Percentiles rank a stretch among this genome's conserved stretches.
These are phyloP conservation scores for Streptopelia turtur DNA, from an alignment of 2,797 vertebrate genomes.

Conservation along the genomic window DNA sequence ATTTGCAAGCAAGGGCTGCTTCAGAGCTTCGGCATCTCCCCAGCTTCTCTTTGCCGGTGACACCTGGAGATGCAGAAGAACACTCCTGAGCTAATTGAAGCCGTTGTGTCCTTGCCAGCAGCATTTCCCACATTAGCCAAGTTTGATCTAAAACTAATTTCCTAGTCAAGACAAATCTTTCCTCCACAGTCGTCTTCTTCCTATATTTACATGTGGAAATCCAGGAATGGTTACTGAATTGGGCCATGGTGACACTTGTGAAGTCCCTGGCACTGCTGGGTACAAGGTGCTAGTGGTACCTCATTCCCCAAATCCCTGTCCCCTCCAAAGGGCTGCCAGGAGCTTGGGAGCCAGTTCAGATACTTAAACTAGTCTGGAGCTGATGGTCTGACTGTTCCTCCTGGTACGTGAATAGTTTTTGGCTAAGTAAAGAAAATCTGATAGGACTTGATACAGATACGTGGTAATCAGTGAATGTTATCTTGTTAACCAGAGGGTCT, in stretches of 20 bases:
- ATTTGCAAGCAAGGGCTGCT: neutral
- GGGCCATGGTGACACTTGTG: neutral
- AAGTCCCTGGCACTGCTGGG: neutral
- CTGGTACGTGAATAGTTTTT: neutral
- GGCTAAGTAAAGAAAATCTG: neutral
- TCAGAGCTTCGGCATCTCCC: neutral
- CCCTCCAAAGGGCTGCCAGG: neutral
- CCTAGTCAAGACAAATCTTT: constrained; percentile 20
- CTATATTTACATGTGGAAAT: constrained; percentile 1
- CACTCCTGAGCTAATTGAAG: constrained; percentile 31
- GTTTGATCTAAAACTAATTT: constrained; percentile 49
- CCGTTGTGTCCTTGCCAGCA: neutral
- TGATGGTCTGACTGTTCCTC: neutral
- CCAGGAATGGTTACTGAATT: neutral
- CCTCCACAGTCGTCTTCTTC: constrained; percentile 45
- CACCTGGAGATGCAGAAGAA: neutral
- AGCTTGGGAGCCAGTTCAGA: neutral
- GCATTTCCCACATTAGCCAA: constrained; percentile 26
- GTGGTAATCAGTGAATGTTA: neutral
- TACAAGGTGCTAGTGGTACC: neutral
- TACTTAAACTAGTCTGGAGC: neutral
- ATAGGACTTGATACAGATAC: neutral
- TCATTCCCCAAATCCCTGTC: neutral
- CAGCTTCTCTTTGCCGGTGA: neutral
- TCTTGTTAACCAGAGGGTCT: neutral